Conservation (phyloP, 2,888 invertebrate species). For the Hyles lineata region DNA sequence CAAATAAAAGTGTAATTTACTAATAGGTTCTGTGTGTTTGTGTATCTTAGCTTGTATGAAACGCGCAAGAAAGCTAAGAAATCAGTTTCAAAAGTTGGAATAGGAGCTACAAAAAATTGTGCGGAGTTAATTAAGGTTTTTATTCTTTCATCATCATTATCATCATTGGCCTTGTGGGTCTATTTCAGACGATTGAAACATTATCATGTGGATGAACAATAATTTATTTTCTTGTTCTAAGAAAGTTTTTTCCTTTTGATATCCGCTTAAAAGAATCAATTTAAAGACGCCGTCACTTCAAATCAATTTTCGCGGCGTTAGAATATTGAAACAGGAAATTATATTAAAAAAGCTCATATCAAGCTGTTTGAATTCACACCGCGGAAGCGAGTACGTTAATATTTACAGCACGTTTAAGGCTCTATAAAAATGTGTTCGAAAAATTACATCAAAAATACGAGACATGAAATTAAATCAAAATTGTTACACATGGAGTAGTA, state of each 20-base stretch:
- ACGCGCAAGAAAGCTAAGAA: not conserved
- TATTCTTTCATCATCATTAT: too few relatives aligned
- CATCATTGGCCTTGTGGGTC: too few relatives aligned
- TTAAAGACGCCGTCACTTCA: not conserved
- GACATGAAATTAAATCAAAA: slow-evolving; percentile 3
- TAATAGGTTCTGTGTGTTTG: slow-evolving; percentile 46
- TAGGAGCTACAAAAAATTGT: not conserved
- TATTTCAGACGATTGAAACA: too few relatives aligned
- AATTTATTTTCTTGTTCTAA: too few relatives aligned
- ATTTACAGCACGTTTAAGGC: slow-evolving; percentile 3
- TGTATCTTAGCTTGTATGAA: slow-evolving; percentile 27
- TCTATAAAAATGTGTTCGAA: slow-evolving; percentile 1
- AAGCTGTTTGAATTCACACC: slow-evolving; percentile 5
- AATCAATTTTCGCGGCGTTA: not conserved
- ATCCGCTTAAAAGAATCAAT: not conserved
- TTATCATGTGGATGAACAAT: too few relatives aligned
- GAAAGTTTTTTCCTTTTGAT: too few relatives aligned
- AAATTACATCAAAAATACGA: not conserved
- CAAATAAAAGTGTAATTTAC: slow-evolving; percentile 45
- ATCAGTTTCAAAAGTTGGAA: not conserved
- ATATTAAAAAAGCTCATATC: not conserved
- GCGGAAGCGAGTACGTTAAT: not conserved
- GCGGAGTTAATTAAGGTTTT: too few relatives aligned
- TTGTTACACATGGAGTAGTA: not conserved
- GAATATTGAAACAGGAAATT: slow-evolving; percentile 3